Evolutionary conservation across 2,888 invertebrate genomes (phyloP), one percentile per base, ranked within the genome.

Genomic region (Blastobasis adustella): DNA sequence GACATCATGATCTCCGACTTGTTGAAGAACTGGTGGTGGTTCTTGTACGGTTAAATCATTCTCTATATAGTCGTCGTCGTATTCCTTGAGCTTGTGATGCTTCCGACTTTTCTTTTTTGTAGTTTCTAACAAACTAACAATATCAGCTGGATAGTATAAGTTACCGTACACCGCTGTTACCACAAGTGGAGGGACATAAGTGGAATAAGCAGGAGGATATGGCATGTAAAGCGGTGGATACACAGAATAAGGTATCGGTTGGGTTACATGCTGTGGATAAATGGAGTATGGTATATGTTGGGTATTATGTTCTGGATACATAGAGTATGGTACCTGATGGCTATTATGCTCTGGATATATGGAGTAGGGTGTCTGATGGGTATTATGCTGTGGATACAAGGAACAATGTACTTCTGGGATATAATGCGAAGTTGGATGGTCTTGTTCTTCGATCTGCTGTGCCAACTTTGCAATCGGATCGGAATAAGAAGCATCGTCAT

Each of bases 141-240:
- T 56, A 55, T 66, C 55, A 4, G 69, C 64, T 49, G 70, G 68
- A 50, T 73, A 71, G 51, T 71, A 69, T 36, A 60, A 50, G 37
- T 62, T 61, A 37, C 46, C 38, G 36, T 56, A 56, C 10, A 61
- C 58, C 10, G 54, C 57, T 5, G 63, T 62, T 10, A 65, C 53
- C 9, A 62, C 46, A 40, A 57, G 68, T 10, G 69, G 49, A 49
- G 69, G 23, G 23, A 23, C 23, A 23, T 23, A 23, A 67, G 57
- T 67, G n/a, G n/a, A n/a, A n/a, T n/a, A n/a, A 72, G 10, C 2
- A 23, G 69, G 58, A 55, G 73, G 69, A 51, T 74, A 72, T 4
- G 73, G 67, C 9, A 67, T 46, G 51, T 72, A 72, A 37, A 67
- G 58, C 5, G 58, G 51, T 1, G 73, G 67, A 55, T 65, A 67